Evolutionary conservation across 2,797 vertebrate genomes (phyloP).

Genomic region (Tadarida brasiliensis): DNA sequence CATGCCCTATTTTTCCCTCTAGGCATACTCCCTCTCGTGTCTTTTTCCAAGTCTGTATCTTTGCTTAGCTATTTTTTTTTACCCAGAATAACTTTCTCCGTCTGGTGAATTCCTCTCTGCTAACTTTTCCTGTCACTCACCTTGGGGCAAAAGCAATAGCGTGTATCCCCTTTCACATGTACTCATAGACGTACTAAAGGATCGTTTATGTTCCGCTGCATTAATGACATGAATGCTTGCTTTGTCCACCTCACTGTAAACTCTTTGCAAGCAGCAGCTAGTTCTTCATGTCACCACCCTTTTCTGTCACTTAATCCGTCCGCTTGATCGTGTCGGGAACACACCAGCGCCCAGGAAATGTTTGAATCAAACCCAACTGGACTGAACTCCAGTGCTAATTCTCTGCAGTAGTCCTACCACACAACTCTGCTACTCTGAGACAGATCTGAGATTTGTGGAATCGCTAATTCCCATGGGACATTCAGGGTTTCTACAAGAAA

Average conservation of each 20-base stretch:
- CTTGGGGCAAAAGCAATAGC: constrained; percentile 13
- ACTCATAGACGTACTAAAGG: constrained; percentile 32
- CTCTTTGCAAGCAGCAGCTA: not conserved
- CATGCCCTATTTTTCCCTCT: not conserved
- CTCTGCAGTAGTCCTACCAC: not conserved
- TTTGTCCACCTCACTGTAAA: constrained; percentile 32
- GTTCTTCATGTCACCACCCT: not conserved
- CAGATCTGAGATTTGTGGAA: not conserved
- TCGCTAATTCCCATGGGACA: not conserved
- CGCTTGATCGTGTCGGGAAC: not conserved
- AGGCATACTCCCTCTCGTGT: not conserved
- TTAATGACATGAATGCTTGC: not conserved
- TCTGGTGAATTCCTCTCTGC: not conserved
- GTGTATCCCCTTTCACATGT: not conserved
- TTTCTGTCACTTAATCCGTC: too few relatives aligned
- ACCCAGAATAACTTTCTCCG: not conserved
- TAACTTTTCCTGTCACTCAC: constrained; percentile 12
- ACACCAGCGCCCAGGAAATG: not conserved
- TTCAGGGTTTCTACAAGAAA: constrained; percentile 22
- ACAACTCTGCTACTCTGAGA: not conserved
- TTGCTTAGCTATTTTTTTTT: not conserved
- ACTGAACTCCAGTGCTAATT: not conserved
- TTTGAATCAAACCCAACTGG: not conserved
- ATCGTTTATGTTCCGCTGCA: not conserved
- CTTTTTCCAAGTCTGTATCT: not conserved